Evolutionary conservation across 2,797 vertebrate genomes (phyloP).

Genomic region (Parambassis ranga): DNA sequence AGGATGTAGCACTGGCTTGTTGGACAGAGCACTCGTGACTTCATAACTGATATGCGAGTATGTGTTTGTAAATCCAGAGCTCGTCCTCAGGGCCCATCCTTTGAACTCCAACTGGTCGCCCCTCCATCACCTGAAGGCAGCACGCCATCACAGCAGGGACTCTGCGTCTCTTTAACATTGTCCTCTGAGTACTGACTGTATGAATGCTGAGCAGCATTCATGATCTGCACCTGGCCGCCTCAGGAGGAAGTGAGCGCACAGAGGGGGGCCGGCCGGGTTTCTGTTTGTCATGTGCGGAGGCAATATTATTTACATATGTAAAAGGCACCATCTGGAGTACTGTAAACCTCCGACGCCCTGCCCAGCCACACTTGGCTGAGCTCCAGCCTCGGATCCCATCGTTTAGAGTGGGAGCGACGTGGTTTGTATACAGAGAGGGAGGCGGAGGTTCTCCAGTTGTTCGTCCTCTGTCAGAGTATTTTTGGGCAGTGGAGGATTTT

Average conservation of each 20-base stretch:
- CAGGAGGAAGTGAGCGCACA: background rate
- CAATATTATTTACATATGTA: conserved; percentile 63
- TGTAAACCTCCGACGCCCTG: conserved; percentile 50
- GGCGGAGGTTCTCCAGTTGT: conserved; percentile 24
- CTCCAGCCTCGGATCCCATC: conserved; percentile 39
- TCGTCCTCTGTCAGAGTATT: conserved; percentile 8
- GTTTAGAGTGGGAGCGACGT: background rate
- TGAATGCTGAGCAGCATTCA: background rate
- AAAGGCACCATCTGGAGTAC: conserved; percentile 61
- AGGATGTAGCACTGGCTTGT: too few species aligned
- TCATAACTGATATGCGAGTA: too few species aligned
- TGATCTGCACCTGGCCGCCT: conserved; percentile 23
- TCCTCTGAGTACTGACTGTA: too few species aligned
- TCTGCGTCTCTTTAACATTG: too few species aligned
- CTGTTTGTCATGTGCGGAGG: conserved; percentile 21
- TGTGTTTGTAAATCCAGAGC: too few species aligned
- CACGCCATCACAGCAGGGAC: too few species aligned
- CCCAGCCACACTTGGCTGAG: conserved; percentile 18
- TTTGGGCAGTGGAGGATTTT: background rate
- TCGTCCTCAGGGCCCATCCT: too few species aligned
- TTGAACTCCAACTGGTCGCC: too few species aligned
- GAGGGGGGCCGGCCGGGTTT: background rate
- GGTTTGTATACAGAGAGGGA: conserved; percentile 42
- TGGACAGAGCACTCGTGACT: too few species aligned
- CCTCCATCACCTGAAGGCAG: too few species aligned